Conservation (phyloP, 30 jellyfish, hydroid and myxozoan genomes). For the Morbakka virulenta region DNA sequence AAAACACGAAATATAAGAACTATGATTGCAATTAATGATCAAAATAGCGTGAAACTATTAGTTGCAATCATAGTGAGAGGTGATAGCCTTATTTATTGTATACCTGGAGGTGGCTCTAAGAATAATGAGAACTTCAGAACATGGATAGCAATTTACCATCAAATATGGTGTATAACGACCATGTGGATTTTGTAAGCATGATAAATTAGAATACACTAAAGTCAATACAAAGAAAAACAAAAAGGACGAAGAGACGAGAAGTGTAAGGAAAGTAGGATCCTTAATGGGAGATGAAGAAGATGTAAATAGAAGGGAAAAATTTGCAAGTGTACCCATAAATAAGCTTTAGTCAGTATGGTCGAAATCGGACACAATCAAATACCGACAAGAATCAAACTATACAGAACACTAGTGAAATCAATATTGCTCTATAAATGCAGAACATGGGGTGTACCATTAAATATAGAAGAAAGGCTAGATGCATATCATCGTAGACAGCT, state of each 20-base stretch:
- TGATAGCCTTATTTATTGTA: constrained; percentile 11
- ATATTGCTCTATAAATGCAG: constrained; percentile 49
- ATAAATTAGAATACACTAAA: constrained; percentile 5
- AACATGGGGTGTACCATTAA: constrained; percentile 39
- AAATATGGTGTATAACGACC: constrained; percentile 19
- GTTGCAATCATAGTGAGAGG: too few species aligned
- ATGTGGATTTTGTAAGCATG: constrained; percentile 22
- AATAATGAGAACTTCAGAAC: constrained; percentile 14
- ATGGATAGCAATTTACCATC: constrained; percentile 17
- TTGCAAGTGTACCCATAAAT: constrained; percentile 23
- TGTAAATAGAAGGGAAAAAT: constrained; percentile 1
- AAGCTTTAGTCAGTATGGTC: background rate
- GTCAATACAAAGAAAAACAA: constrained; percentile 1
- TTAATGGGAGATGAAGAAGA: constrained; percentile 15
- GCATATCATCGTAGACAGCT: constrained; percentile 26
- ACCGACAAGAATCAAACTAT: constrained; percentile 14
- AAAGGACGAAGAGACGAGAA: background rate
- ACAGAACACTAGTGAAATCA: constrained; percentile 25
- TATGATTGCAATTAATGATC: too few species aligned
- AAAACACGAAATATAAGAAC: too few species aligned
- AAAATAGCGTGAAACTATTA: too few species aligned
- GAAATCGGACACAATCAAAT: constrained; percentile 7
- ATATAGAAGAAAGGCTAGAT: constrained; percentile 28
- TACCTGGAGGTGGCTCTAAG: constrained; percentile 24
- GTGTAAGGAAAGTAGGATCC: background rate